phyloP scores from a whole-genome alignment of 2,797 vertebrate species.

The Cyprinella venusta region DNA sequence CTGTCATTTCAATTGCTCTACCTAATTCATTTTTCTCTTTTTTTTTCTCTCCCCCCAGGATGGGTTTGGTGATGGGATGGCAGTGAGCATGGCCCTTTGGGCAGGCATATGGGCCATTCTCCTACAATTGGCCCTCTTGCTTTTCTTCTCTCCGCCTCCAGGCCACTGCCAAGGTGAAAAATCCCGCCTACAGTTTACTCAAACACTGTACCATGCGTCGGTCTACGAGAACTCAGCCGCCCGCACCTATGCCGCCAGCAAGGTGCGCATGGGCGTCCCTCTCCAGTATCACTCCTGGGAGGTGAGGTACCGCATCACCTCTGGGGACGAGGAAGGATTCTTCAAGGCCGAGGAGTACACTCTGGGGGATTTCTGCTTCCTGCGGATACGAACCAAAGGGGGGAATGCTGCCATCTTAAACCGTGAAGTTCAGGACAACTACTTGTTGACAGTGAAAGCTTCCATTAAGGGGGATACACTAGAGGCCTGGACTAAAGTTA shows the following conservation, averaged over 20 bases:
- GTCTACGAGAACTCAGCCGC: conserved; percentile 97
- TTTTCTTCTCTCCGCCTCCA: conserved; percentile 75
- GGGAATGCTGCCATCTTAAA: conserved; percentile 97
- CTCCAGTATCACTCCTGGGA: conserved; percentile 91
- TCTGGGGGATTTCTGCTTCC: conserved; percentile 96
- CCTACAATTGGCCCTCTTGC: conserved; percentile 80
- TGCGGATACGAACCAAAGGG: conserved; percentile 97
- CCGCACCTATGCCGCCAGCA: conserved; percentile 93
- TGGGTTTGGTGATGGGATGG: conserved; percentile 90
- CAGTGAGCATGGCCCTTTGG: conserved; percentile 90
- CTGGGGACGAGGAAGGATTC: conserved; percentile 95
- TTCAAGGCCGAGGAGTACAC: conserved; percentile 96
- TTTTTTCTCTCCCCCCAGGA: conserved; percentile 70
- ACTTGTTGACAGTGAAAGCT: conserved; percentile 94
- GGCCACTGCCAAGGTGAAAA: conserved; percentile 77
- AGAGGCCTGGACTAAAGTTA: conserved; percentile 96
- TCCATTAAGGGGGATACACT: conserved; percentile 90
- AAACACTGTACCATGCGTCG: conserved; percentile 88
- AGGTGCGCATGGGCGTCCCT: conserved; percentile 92
- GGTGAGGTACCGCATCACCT: conserved; percentile 93
- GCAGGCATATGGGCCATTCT: conserved; percentile 81
- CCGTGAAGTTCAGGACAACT: conserved; percentile 96
- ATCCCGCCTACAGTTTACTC: conserved; percentile 87
- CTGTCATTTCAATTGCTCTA: conserved; percentile 38
- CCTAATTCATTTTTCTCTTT: conserved; percentile 32